A percentile compares a stretch with the other conserved stretches of the same genome.
Evolutionary conservation across 2,888 invertebrate genomes (phyloP).

Genomic region (Tineola bisselliella): DNA sequence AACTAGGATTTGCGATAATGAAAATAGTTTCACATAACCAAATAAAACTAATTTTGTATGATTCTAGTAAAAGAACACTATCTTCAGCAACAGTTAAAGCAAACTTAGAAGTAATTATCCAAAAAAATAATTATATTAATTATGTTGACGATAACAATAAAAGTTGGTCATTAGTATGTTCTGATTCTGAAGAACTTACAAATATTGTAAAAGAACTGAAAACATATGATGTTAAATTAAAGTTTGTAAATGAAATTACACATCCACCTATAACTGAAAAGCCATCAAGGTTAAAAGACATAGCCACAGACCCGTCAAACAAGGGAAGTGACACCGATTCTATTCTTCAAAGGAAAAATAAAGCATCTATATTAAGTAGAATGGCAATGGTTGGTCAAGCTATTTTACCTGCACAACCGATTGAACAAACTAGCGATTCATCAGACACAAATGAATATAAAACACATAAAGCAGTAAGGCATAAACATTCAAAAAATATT

Average conservation of each 20-base stretch:
- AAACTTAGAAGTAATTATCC: constrained; percentile 35
- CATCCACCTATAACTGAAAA: background rate
- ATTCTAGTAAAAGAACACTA: constrained; percentile 43
- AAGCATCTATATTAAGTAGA: constrained; percentile 45
- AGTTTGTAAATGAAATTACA: constrained; percentile 20
- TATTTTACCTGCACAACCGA: constrained; percentile 36
- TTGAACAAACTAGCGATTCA: constrained; percentile 41
- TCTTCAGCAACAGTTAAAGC: constrained; percentile 35
- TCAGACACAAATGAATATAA: constrained; percentile 39
- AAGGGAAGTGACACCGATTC: constrained; percentile 48
- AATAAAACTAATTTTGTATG: constrained; percentile 45
- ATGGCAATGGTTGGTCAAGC: constrained; percentile 59
- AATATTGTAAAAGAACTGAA: constrained; percentile 33
- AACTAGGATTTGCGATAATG: constrained; percentile 50
- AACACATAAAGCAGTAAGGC: constrained; percentile 30
- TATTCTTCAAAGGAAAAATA: constrained; percentile 40
- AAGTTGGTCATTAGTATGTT: constrained; percentile 46
- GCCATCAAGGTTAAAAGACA: constrained; percentile 12
- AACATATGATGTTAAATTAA: constrained; percentile 29
- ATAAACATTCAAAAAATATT: constrained; percentile 34
- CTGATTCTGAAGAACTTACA: constrained; percentile 28
- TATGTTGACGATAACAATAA: constrained; percentile 44
- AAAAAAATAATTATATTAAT: constrained; percentile 38
- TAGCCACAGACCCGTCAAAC: constrained; percentile 16
- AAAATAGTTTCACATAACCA: constrained; percentile 21